A percentile compares a stretch with the other conserved stretches of the same genome.
These are phyloP conservation scores for Rhadina sibilatrix DNA, from an alignment of 2,113 vertebrate genomes.

Conservation along the genomic window DNA sequence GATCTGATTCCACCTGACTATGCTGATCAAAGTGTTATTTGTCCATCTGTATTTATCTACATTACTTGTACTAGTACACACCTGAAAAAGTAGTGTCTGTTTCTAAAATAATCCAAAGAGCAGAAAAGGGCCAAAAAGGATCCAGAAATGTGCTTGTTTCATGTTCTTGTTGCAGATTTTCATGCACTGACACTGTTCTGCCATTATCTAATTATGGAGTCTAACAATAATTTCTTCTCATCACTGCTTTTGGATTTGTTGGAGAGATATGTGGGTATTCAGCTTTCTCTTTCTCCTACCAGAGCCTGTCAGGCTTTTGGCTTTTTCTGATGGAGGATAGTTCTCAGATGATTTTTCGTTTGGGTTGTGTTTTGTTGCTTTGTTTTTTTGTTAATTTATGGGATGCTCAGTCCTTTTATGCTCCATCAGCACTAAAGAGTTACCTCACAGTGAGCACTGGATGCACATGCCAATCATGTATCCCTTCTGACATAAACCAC, in stretches of 20 bases:
- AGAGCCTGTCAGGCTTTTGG: neutral
- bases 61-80: neutral
- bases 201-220: neutral
- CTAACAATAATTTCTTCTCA: neutral
- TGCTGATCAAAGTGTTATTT: neutral
- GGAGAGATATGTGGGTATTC: neutral
- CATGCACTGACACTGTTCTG: neutral
- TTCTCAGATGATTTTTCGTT: neutral
- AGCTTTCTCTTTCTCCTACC: neutral
- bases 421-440: neutral
- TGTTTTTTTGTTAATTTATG: neutral
- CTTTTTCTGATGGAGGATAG: neutral
- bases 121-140: neutral
- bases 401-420: neutral
- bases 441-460: neutral
- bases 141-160: neutral
- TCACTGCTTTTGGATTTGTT: neutral
- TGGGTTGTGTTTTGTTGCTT: neutral
- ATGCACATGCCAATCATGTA: neutral
- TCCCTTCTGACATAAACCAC: neutral
- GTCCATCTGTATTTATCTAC: neutral
- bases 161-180: neutral
- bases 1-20: neutral
- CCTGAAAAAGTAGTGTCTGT: neutral
- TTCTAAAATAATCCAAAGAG: neutral